Base-by-base conservation (phyloP, 2,888 invertebrate genomes). In the Caenorhabditis auriculariae region DNA sequence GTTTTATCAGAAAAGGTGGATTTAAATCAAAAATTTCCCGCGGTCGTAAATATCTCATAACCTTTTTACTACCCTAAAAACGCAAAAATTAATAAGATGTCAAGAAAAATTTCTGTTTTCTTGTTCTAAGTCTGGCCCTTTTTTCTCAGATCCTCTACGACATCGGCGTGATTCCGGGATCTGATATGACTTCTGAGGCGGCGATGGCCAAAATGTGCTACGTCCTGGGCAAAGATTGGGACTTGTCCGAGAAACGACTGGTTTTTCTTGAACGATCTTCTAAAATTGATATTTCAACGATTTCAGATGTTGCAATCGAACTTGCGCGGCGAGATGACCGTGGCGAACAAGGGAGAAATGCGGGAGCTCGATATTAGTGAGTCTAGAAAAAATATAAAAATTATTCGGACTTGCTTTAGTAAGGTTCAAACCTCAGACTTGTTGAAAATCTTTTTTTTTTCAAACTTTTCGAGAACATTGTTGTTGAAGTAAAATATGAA, bases 151-250 rank as follows among this genome's bases (percentile, higher is more conserved):
- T 85, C 21, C 82, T 90, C 57, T 83, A 85, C 29, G 86, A 88
- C 52, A 86, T 86, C 53, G 91, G 91, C 0, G 88, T 91, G 1
- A 87, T 90, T 26, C 86, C 89, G 0, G 91, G 92, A 0, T 87
- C 86, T 54, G 92, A 93, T 79, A 90, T 92, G 90, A 95, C 95
- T 0, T 89, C 91, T 0, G 95, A 95, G 83, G 92, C 95, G 0
- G 93, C 94, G 0, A 86, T 94, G 7, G 88, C 91, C 2, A 96
- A 96, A 82, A 85, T 96, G 1, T 87, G 89, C 0, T 95, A 93
- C 77, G 90, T 95, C 0, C 84, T 95, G 24, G 89, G 91, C 0
- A 90, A 92, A 80, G 84, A 85, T 4, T 84, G 83, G 83, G 70
- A 78, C 39, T 23, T 82, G 42, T 79, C 82, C 37, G 78, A 78